These are phyloP conservation scores for Spondyliosoma cantharus DNA, from an alignment of 2,797 vertebrate genomes.

Conservation along the genomic window DNA sequence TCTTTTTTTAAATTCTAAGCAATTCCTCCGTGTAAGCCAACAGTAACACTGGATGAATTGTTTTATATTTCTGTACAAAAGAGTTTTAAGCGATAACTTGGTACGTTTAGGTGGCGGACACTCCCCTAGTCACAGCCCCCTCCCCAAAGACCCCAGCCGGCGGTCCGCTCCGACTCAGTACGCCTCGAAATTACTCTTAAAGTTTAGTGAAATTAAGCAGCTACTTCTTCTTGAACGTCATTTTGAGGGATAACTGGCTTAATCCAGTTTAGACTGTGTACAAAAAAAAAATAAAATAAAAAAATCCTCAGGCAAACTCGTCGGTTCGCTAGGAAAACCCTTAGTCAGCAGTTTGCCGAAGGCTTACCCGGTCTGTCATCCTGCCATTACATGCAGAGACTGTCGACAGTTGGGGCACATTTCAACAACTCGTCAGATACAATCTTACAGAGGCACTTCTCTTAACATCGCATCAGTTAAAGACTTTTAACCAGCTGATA, in stretches of 20 bases:
- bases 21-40: background rate
- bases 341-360: conserved; percentile 37
- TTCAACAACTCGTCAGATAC: no score
- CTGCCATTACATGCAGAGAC: background rate
- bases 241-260: background rate
- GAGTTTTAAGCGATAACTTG: conserved; percentile 42
- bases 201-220: background rate
- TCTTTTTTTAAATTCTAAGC: no score
- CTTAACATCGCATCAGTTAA: no score
- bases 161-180: background rate
- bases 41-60: conserved; percentile 15
- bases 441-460: background rate
- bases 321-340: background rate
- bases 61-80: conserved; percentile 57
- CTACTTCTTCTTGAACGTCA: no score
- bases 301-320: background rate
- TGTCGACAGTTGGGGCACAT: no score
- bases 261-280: background rate
- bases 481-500: background rate
- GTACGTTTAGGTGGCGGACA: conserved; percentile 59
- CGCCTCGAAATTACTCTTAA: background rate
- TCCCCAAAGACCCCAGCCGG: conserved; percentile 60
- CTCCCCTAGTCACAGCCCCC: conserved; percentile 70
- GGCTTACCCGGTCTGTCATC: conserved; percentile 26
- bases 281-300: no score